Base-by-base conservation (phyloP, 2,888 invertebrate species). In the Augiades crinisus region DNA sequence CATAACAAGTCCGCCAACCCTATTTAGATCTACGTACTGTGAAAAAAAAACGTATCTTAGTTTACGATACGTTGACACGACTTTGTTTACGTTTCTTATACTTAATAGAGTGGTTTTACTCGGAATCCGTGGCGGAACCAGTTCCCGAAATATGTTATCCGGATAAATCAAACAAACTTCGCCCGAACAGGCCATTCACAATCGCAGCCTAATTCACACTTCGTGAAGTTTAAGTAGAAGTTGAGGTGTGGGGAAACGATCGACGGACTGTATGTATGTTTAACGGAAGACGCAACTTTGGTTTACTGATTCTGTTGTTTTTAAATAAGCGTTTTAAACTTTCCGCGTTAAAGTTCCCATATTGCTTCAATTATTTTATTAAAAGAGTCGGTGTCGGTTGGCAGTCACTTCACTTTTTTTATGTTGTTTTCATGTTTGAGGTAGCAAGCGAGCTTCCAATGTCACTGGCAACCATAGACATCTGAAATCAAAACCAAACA, bases 141-240 rank as follows among this genome's bases (percentile, higher is more conserved):
- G 45, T 46, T 36, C 45, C 34, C 7, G 14, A 24, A 34, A 44
- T 44, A 36, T 45, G 45, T 36, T 36, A 38, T 36, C 36, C 34
- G 22, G 27, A 24, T 36, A 50, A 43, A 50, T 36, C 33, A 38
- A 31, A 47, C 47, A 50, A 43, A 50, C 49, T 50, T 50, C 41
- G 34, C 24, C 10, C 34, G 6, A 24, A 10, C 34, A 22, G n/a
- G 14, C 30, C 22, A 33, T 22, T 40, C 40, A 40, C 40, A 40
- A 34, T 27, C 22, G 13, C 12, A 21, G 40, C 31, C 41, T 47
- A 24, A 49, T 49, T 49, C 41, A 49, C 37, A 47, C 37, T 37
- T 30, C 37, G 13, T n/a, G 30, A 47, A 47, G 30, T 37, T 13
- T 27, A 21, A 12, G 27, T 14, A 22, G 8, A 37, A 17, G 37